Evolutionary conservation across 2,888 invertebrate species (phyloP), one percentile per base, ranked within the genome.

Genomic region (Heteromurus nitidus): DNA sequence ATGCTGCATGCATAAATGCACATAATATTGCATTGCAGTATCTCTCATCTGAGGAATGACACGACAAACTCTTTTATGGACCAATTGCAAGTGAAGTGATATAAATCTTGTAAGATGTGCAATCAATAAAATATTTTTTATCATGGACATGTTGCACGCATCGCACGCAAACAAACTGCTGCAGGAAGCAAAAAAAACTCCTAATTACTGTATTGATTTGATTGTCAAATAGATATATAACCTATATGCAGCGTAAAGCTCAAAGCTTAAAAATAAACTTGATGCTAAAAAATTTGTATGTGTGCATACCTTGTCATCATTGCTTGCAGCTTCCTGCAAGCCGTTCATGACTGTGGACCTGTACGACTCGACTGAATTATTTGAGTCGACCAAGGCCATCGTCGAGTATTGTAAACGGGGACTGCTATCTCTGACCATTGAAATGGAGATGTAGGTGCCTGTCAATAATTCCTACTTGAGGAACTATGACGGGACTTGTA

Each of bases 371-470:
- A 85, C 83, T 55, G 84, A 85, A 58, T 84, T 84, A 79, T 86
- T 86, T 22, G 86, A 85, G 77, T 86, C 86, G 50, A 86, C 86
- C 81, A 86, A 84, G 81, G 86, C 86, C 86, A 86, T 86, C 74
- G 84, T 84, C 50, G 82, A 83, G 67, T 83, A 83, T 65, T 83
- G 80, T 69, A 82, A 79, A 73, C 70, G 70, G 62, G 82, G 75
- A 69, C 80, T 83, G 75, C 80, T 68, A 65, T 83, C 82, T 79
- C 80, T 69, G 20, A 83, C 82, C 82, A 83, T 83, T 80, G 80
- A 77, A 67, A 22, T 62, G 28, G 50, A 36, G 60, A 58, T 50
- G 58, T 30, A 58, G 69, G 26, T 44, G 79, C 50, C 67, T 73
- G 76, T 75, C 76, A 80, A 80, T 76, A 72, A 72, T 70, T 72